Percentiles rank a stretch among this genome's conserved stretches.
Conservation (phyloP, 2,888 invertebrate species). For the Gymnoscelis rufifasciata region DNA sequence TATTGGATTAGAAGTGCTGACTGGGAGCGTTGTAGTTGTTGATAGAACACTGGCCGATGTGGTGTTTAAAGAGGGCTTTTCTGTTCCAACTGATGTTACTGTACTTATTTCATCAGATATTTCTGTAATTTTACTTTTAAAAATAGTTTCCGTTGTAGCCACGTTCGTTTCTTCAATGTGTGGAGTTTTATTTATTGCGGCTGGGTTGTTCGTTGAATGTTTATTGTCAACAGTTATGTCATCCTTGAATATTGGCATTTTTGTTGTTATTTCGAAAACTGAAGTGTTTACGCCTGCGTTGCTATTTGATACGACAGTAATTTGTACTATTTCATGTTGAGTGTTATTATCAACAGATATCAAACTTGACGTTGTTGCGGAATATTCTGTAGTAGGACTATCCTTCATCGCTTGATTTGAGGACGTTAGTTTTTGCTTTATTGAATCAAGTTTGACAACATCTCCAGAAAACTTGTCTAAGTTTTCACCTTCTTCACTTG, state of each 20-base stretch:
- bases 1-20: conserved; percentile 4
- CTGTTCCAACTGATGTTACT: conserved; percentile 4
- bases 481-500: conserved; percentile 27
- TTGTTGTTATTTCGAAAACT: conserved; percentile 54
- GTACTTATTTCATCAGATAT: conserved; percentile 3
- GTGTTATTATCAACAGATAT: conserved; percentile 22
- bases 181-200: conserved; percentile 15
- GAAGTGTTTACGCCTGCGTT: conserved; percentile 36
- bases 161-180: conserved; percentile 8
- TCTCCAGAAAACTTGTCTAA: conserved; percentile 36
- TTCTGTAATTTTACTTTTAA: conserved; percentile 15
- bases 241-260: conserved; percentile 40
- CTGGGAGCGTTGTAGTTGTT: conserved; percentile 20
- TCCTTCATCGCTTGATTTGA: not conserved
- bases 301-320: conserved; percentile 45
- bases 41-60: conserved; percentile 10
- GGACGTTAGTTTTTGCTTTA: conserved; percentile 20
- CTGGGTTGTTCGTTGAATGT: conserved; percentile 11
- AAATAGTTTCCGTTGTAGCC: conserved; percentile 19
- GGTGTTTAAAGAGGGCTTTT: not conserved
- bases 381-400: conserved; percentile 6
- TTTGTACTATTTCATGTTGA: conserved; percentile 50
- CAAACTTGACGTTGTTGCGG: conserved; percentile 10
- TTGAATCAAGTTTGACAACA: conserved; percentile 38
- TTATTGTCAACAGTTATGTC: conserved; percentile 27